Percentiles rank a stretch among this genome's conserved stretches.
Evolutionary conservation across 2,888 invertebrate genomes (phyloP).

Genomic region (Empis livida): DNA sequence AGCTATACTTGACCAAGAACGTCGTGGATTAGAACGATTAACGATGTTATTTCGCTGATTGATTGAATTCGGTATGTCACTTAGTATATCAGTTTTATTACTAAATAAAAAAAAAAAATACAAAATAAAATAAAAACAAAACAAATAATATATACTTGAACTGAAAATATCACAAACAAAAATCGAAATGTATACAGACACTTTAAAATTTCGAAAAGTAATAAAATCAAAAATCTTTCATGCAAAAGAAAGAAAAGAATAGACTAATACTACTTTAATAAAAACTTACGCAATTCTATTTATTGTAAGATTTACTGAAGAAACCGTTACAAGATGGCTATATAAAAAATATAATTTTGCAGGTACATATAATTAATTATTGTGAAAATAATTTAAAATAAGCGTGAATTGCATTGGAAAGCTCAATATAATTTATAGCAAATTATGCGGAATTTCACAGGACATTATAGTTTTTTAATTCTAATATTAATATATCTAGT

Average conservation of each 20-base stretch:
- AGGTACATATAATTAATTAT: no score
- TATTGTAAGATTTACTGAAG: constrained; percentile 83
- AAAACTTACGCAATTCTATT: constrained; percentile 84
- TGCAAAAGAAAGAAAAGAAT: constrained; percentile 8
- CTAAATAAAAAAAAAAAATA: constrained; percentile 13
- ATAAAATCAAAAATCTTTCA: constrained; percentile 4
- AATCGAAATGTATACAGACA: constrained; percentile 10
- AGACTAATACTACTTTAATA: constrained; percentile 10
- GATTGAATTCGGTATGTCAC: constrained; percentile 14
- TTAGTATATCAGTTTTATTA: constrained; percentile 16
- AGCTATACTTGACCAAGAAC: constrained; percentile 21
- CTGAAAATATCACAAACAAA: background rate
- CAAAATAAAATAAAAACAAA: constrained; percentile 10
- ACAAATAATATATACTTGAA: constrained; percentile 1
- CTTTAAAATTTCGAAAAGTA: background rate
- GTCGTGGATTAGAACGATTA: constrained; percentile 11
- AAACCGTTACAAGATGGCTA: constrained; percentile 88
- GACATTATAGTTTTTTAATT: no score
- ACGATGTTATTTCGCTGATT: constrained; percentile 12
- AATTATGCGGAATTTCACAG: no score
- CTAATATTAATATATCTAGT: no score
- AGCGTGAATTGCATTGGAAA: no score
- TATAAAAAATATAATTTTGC: constrained; percentile 14
- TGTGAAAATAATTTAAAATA: no score
- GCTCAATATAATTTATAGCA: no score